These are phyloP conservation scores for Nematopogon swammerdamellus DNA, from an alignment of 2,888 invertebrate genomes.

Conservation along the genomic window DNA sequence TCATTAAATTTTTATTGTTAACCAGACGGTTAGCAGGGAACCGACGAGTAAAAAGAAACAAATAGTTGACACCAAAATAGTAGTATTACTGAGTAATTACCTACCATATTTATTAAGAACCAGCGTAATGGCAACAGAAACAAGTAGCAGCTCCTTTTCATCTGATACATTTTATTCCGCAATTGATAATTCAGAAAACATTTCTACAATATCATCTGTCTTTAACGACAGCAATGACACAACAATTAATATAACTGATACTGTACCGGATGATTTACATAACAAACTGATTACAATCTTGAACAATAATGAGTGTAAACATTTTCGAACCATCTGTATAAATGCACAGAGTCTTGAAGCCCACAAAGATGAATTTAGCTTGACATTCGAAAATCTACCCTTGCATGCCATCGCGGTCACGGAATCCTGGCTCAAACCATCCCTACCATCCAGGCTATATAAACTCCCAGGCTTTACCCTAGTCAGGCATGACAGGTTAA, in stretches of 20 bases:
- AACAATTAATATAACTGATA: no score
- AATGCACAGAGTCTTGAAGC: conserved; percentile 6
- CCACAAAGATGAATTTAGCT: conserved; percentile 1
- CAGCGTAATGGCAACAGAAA: no score
- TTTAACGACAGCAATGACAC: no score
- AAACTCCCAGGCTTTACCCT: conserved; percentile 3
- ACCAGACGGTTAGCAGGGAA: no score
- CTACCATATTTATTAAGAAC: no score
- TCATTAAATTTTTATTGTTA: background rate
- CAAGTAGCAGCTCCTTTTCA: no score
- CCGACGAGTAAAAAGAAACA: no score
- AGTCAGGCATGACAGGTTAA: conserved; percentile 2
- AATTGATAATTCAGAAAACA: no score
- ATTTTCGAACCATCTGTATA: conserved; percentile 2
- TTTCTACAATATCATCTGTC: no score
- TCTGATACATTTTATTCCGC: no score
- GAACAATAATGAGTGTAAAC: background rate
- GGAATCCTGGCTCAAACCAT: conserved; percentile 8
- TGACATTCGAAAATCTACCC: background rate
- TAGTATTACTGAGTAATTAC: no score
- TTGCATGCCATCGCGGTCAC: conserved; percentile 5
- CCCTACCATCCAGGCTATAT: background rate
- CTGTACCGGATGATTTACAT: background rate
- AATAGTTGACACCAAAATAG: no score
- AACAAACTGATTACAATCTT: background rate